phyloP scores from a whole-genome alignment of 2,113 vertebrate species.

The Mohoua ochrocephala region DNA sequence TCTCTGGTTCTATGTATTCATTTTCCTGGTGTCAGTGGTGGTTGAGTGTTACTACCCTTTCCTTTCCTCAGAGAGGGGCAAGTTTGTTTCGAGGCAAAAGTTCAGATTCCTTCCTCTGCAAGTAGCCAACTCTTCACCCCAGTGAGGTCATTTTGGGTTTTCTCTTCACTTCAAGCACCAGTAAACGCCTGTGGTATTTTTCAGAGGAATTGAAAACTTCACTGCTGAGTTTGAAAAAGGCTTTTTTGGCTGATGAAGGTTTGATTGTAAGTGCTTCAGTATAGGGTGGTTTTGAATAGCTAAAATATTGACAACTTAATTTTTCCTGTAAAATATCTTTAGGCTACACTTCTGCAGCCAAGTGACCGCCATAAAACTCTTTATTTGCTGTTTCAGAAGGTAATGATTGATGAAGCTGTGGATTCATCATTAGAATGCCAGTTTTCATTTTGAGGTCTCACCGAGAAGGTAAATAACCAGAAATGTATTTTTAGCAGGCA shows the following conservation, averaged over 20 bases:
- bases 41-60: not conserved
- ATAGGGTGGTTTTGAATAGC: not conserved
- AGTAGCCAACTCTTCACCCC: not conserved
- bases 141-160: not conserved
- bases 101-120: not conserved
- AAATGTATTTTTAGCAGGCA: conserved; percentile 1
- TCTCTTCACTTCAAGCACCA: not conserved
- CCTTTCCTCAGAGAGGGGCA: not conserved
- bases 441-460: not conserved
- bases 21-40: not conserved
- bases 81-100: not conserved
- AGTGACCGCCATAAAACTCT: not conserved
- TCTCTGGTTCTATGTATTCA: accelerated
- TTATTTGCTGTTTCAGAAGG: not conserved
- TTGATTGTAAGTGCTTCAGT: not conserved
- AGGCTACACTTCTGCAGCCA: not conserved
- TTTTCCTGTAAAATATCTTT: not conserved
- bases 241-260: not conserved
- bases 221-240: not conserved
- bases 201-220: not conserved
- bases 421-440: not conserved
- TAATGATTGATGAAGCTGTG: not conserved
- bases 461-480: not conserved
- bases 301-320: not conserved
- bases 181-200: not conserved